Evolutionary conservation across 1,140 invertebrate species (phyloP).

Genomic region (Tigriopus japonicus): DNA sequence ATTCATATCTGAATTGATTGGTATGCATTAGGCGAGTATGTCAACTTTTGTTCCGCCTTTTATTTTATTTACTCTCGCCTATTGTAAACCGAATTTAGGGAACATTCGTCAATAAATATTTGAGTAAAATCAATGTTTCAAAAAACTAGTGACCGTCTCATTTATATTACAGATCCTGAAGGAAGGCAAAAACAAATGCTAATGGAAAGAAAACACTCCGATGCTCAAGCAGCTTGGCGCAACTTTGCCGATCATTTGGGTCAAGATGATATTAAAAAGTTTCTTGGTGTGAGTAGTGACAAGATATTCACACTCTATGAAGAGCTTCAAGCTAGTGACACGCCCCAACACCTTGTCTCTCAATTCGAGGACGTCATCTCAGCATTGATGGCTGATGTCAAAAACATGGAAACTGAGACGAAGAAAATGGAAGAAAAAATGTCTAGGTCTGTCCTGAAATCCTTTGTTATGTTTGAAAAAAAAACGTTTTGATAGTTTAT

Average conservation of each 20-base stretch:
- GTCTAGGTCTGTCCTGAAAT: constrained; percentile 19
- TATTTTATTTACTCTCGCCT: no score
- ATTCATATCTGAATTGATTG: no score
- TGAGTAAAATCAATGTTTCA: no score
- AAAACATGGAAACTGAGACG: constrained; percentile 21
- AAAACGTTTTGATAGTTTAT: background rate
- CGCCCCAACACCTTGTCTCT: constrained; percentile 24
- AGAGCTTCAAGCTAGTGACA: constrained; percentile 25
- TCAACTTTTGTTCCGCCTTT: no score
- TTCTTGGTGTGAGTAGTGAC: constrained; percentile 19
- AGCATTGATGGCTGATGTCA: constrained; percentile 26
- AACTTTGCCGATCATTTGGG: constrained; percentile 24
- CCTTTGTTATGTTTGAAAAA: background rate
- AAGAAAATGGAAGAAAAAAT: constrained; percentile 20
- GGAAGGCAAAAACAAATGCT: constrained; percentile 17
- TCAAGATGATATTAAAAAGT: constrained; percentile 21
- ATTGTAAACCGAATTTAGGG: no score
- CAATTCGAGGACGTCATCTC: constrained; percentile 28
- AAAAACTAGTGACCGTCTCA: no score
- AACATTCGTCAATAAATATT: no score
- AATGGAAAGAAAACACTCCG: constrained; percentile 20
- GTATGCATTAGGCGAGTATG: no score
- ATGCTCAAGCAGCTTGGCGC: constrained; percentile 23
- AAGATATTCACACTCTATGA: constrained; percentile 25
- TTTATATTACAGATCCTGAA: constrained; percentile 8